Base-by-base conservation (phyloP, 2,888 invertebrate genomes). In the Polydrusus cervinus region DNA sequence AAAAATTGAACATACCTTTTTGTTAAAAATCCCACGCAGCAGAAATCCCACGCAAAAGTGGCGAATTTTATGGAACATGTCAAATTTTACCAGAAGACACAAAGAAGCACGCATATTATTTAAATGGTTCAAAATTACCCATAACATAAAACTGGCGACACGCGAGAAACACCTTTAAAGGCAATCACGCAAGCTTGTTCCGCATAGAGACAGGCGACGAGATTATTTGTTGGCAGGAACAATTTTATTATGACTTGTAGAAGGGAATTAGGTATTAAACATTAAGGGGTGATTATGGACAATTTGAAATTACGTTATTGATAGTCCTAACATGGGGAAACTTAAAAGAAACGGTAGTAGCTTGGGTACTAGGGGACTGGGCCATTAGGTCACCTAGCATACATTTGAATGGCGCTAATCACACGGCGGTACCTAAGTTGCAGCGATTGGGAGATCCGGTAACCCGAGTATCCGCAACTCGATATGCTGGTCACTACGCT, bases 161-260 rank as follows among this genome's bases (percentile, higher is more conserved):
- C 62, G 70, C 70, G 51, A 70, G 51, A 61, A 70, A 70, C 62
- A 61, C 70, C 61, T 61, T 70, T 53, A 25, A 40, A 25, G 9
- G 30, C 10, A 61, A 70, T 61, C 70, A 70, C 62, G 70, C 70
- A 18, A 70, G 34, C 61, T 38, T 62, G 70, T 70, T 70, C 62
- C 61, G 34, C 49, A 53, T 47, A 62, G 20, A 49, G 65, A 65
- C 65, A 65, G 49, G 65, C 65, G 65, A 65, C 16, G 51, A 65
- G 65, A 49, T 47, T 25, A 25, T 25, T 65, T 49, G 38, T 38
- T 38, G 14, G 18, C 57, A 30, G 57, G 9, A 60, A 60, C 38
- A 38, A 40, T 60, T 60, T 60, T 60, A 60, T 60, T 60, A 60
- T 60, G 30, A 34, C 30, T 55, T 55, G 55, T 25, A 53, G 16